These are phyloP conservation scores for Danionella dracula DNA, from an alignment of 2,797 vertebrate species.

Conservation along the genomic window DNA sequence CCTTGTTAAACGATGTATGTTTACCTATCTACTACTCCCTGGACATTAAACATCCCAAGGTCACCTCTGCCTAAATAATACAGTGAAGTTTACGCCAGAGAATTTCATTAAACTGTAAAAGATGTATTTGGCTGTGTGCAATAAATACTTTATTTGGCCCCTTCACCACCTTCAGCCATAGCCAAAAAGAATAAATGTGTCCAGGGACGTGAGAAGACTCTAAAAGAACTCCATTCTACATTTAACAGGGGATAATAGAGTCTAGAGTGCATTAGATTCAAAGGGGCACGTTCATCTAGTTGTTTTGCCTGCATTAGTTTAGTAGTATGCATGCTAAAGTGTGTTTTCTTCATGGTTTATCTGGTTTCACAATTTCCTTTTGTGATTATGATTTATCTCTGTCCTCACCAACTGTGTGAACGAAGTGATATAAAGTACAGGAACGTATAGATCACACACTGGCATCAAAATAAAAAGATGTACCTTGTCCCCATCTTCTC, in stretches of 20 bases:
- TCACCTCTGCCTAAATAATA: constrained; percentile 49
- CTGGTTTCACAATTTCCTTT: not conserved
- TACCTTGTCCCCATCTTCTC: constrained; percentile 98
- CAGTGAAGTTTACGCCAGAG: constrained; percentile 57
- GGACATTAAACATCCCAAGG: constrained; percentile 34
- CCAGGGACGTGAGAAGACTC: constrained; percentile 49
- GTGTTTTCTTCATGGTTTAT: not conserved
- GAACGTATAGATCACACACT: not conserved
- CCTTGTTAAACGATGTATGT: not conserved
- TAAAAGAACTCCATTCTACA: constrained; percentile 34
- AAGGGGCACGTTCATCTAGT: constrained; percentile 5
- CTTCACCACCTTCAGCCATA: constrained; percentile 41
- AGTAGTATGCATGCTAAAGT: not conserved
- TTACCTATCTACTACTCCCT: constrained; percentile 11
- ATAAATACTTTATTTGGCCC: constrained; percentile 62
- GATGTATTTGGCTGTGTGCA: constrained; percentile 57
- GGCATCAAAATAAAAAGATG: not conserved
- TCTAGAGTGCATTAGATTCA: constrained; percentile 32
- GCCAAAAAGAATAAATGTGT: constrained; percentile 48
- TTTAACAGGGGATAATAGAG: constrained; percentile 39
- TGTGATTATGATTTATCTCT: constrained; percentile 19
- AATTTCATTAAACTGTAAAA: constrained; percentile 62
- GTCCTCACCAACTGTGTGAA: not conserved
- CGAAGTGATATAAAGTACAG: not conserved
- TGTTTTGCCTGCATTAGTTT: not conserved